phyloP scores from a whole-genome alignment of 1,140 invertebrate genomes.

The Fopius arisanus region DNA sequence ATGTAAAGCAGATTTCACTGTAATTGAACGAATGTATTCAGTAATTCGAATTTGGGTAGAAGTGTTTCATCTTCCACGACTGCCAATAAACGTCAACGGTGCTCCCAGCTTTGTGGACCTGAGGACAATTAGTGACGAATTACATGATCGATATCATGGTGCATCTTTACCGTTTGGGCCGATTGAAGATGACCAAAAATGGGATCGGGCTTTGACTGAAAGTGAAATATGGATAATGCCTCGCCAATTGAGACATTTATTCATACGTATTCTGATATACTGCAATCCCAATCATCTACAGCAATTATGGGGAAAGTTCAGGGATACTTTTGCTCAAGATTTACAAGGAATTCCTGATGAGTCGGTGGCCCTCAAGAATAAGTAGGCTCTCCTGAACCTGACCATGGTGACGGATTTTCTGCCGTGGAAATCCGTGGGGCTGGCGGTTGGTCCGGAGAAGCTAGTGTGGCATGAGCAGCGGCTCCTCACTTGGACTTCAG shows the following conservation, averaged over 20 bases:
- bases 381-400: too few species aligned
- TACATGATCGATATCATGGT: constrained; percentile 9
- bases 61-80: constrained; percentile 28
- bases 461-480: too few species aligned
- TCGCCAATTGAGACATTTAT: neutral
- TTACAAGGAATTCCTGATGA: too few species aligned
- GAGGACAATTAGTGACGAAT: constrained; percentile 19
- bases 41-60: constrained; percentile 21
- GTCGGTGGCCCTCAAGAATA: too few species aligned
- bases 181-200: constrained; percentile 33
- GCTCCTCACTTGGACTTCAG: too few species aligned
- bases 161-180: constrained; percentile 24
- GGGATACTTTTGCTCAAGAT: too few species aligned
- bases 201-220: too few species aligned
- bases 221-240: too few species aligned
- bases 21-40: constrained; percentile 23
- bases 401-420: too few species aligned
- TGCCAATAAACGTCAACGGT: constrained; percentile 13
- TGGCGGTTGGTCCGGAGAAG: too few species aligned
- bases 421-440: too few species aligned
- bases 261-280: neutral
- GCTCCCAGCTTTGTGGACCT: constrained; percentile 17
- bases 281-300: neutral
- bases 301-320: too few species aligned
- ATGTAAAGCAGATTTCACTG: constrained; percentile 18